Evolutionary conservation across 1,140 invertebrate genomes (phyloP).

Genomic region (Listronotus bonariensis): DNA sequence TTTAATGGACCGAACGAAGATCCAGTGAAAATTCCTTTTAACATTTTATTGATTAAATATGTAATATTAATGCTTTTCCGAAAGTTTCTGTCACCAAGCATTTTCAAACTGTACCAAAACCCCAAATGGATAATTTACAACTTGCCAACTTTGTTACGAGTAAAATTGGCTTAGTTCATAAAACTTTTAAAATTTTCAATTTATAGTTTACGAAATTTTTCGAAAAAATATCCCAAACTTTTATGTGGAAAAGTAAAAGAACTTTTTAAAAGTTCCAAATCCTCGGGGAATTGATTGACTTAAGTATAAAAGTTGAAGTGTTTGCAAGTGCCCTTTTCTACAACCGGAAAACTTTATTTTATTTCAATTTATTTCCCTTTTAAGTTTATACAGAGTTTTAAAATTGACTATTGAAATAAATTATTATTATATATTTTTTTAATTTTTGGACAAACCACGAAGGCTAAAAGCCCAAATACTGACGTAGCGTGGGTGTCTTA

Average conservation of each 20-base stretch:
- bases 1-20: too few relatives aligned
- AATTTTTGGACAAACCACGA: too few relatives aligned
- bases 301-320: constrained; percentile 43
- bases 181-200: too few relatives aligned
- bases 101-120: constrained; percentile 1
- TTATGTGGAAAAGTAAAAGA: constrained; percentile 29
- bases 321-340: constrained; percentile 26
- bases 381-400: neutral
- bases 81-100: too few relatives aligned
- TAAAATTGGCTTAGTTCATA: too few relatives aligned
- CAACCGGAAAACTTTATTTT: constrained; percentile 26
- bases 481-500: too few relatives aligned
- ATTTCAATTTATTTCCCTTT: constrained; percentile 26
- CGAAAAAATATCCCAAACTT: constrained; percentile 17
- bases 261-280: constrained; percentile 34
- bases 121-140: constrained; percentile 24
- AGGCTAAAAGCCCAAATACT: too few relatives aligned
- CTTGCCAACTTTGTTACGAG: constrained; percentile 11
- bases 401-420: too few relatives aligned
- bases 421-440: too few relatives aligned
- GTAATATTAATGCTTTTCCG: too few relatives aligned
- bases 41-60: too few relatives aligned
- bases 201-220: constrained; percentile 27
- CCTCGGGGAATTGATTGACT: constrained; percentile 45
- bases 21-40: too few relatives aligned